Percentiles rank a stretch among this genome's conserved stretches.
phyloP scores from a whole-genome alignment of 2,797 vertebrate species.

The Sebastes vulpes region DNA sequence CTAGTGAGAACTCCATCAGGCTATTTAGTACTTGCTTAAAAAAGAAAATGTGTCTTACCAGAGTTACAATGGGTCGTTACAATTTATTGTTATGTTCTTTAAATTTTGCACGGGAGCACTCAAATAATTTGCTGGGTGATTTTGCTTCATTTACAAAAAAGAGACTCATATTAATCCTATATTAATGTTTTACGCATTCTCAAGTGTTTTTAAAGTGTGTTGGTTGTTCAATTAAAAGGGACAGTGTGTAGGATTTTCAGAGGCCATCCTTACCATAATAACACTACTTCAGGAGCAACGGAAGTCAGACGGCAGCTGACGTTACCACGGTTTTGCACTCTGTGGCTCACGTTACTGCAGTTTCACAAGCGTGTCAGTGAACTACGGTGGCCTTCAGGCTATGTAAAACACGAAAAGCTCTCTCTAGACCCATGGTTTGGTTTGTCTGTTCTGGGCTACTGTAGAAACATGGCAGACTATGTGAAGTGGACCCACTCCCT shows the following conservation, averaged over 20 bases:
- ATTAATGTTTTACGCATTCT: accelerated
- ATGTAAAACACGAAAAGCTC: no score
- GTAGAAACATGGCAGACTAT: no score
- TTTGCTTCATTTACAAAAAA: not conserved
- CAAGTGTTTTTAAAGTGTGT: not conserved
- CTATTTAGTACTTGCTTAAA: slow-evolving; percentile 34
- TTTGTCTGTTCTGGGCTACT: no score
- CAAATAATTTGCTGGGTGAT: not conserved
- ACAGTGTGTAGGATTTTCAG: not conserved
- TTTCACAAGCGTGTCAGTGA: not conserved
- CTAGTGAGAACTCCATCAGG: slow-evolving; percentile 38
- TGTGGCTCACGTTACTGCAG: not conserved
- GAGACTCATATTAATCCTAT: not conserved
- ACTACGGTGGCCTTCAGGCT: not conserved
- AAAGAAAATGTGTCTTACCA: slow-evolving; percentile 1
- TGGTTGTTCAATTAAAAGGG: not conserved
- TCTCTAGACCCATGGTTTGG: no score
- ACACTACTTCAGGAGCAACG: not conserved
- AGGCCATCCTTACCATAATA: not conserved
- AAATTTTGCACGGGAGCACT: not conserved
- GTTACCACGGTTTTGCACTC: no score
- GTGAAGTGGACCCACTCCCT: no score
- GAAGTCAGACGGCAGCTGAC: not conserved
- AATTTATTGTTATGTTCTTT: not conserved
- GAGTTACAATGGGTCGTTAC: not conserved